Conservation (phyloP, 1,140 invertebrate genomes). For the Drosophila pseudoobscura region DNA sequence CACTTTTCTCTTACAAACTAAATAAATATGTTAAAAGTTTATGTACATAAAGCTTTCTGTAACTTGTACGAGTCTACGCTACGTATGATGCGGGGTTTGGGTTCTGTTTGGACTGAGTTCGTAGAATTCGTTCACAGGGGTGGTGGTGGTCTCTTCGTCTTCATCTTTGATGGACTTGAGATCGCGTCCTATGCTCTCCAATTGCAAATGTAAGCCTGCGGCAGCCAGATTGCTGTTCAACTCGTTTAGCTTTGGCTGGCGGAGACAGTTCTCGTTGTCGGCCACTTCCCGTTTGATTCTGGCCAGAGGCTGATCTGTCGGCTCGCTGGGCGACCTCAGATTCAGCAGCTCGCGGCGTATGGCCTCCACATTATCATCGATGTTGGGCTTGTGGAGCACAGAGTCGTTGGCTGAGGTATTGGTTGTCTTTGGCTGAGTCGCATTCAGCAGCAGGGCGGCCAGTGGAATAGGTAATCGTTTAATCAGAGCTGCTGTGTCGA, state of each 20-base stretch:
- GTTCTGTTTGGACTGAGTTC: conserved; percentile 27
- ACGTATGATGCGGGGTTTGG: conserved; percentile 21
- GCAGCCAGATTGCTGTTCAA: conserved; percentile 29
- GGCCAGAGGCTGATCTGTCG: conserved; percentile 13
- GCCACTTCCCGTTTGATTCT: conserved; percentile 51
- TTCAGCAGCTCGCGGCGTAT: conserved; percentile 73
- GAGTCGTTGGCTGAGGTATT: conserved; percentile 3
- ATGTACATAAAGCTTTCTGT: conserved; percentile 45
- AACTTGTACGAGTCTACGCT: conserved; percentile 15
- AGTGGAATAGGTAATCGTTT: conserved; percentile 67
- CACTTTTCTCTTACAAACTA: conserved; percentile 21
- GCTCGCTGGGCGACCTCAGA: conserved; percentile 25
- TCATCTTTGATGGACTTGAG: conserved; percentile 71
- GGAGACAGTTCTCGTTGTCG: conserved; percentile 58
- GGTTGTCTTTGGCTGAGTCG: conserved; percentile 14
- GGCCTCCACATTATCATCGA: conserved; percentile 70
- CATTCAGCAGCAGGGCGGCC: conserved; percentile 64
- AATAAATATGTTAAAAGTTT: conserved; percentile 38
- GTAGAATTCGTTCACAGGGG: conserved; percentile 23
- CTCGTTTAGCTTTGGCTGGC: conserved; percentile 50
- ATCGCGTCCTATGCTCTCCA: conserved; percentile 73
- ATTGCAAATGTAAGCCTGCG: conserved; percentile 43
- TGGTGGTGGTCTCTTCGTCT: conserved; percentile 31
- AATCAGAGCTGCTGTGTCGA: conserved; percentile 20
- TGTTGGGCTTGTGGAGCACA: conserved; percentile 29